Base-by-base conservation (phyloP, 2,113 vertebrate species). In the Etheostoma cragini region DNA sequence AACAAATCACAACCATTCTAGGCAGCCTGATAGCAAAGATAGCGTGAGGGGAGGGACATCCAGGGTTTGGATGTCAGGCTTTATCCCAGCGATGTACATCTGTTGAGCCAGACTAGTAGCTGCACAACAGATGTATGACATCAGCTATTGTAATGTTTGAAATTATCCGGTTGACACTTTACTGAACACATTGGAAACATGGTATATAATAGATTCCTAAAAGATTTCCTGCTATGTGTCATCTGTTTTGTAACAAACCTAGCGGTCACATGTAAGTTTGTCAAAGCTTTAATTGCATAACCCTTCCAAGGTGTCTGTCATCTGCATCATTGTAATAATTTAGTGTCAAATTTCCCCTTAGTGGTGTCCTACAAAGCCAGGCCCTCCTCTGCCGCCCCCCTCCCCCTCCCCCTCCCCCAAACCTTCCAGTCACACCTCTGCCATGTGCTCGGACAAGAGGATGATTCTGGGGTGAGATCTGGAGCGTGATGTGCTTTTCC, bases 401-500 rank as follows among this genome's bases (percentile, higher is more conserved):
- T 1, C 1, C 6, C 3, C 11, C 16, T n/a, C n/a, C 26, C 26
- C 26, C 26, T 3, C 26, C 26, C 69, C 30, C 13, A 17, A 56
- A 46, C 58, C 71, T 64, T 54, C 24, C 56, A 26, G 38, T 65
- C 68, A 76, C 72, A 83, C 69, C 74, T 63, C 64, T 2, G 14
- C 47, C 52, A 65, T 38, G 42, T 57, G 77, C 64, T 61, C 14
- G 35, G 65, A 71, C 24, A 13, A 62, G 62, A 30, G 56, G 61
- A 57, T 1, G 21, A 79, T 47, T 80, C 54, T 45, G 67, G 66
- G 53, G 16, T 10, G 86, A 81, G 88, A 90, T 91, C 83, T 93
- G 86, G 87, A 93, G 92, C 88, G 74, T 92, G 88, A 93, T 91
- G 90, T 87, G 72, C 81, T 79, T 87, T 42, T 89, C 67, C 65